Percentiles rank a stretch among this genome's conserved stretches.
These are phyloP conservation scores for Pseudococcus viburni DNA, from an alignment of 2,888 invertebrate genomes.

Conservation along the genomic window DNA sequence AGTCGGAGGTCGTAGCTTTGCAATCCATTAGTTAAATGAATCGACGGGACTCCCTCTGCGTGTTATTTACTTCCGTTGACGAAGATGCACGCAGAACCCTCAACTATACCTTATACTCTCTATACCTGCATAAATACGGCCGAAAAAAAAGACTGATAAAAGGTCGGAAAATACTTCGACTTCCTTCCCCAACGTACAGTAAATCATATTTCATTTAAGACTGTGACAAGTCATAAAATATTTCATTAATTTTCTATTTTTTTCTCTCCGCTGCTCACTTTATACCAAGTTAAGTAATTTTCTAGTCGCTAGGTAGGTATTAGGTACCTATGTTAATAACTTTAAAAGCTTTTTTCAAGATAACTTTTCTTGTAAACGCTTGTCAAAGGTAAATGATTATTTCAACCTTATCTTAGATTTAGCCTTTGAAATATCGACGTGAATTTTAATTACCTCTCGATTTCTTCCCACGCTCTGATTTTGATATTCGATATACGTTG, in stretches of 20 bases:
- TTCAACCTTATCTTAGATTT: neutral
- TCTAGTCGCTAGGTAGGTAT: conserved; percentile 49
- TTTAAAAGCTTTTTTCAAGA: conserved; percentile 64
- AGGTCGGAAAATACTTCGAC: conserved; percentile 67
- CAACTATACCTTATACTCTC: conserved; percentile 55
- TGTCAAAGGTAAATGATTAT: conserved; percentile 49
- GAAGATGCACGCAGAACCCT: conserved; percentile 66
- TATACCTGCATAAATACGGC: conserved; percentile 59
- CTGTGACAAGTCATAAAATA: conserved; percentile 67
- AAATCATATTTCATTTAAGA: conserved; percentile 66
- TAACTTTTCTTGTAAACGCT: conserved; percentile 55
- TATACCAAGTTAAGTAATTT: conserved; percentile 58
- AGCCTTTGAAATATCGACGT: conserved; percentile 20
- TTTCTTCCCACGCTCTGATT: neutral
- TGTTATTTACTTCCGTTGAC: conserved; percentile 66
- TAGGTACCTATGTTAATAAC: conserved; percentile 62
- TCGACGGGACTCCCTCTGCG: conserved; percentile 66
- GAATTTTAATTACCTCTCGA: conserved; percentile 29
- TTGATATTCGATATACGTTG: neutral
- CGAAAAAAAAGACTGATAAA: conserved; percentile 66
- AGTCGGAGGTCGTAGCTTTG: conserved; percentile 66
- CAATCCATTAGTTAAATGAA: conserved; percentile 67
- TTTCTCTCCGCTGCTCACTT: conserved; percentile 56
- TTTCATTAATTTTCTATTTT: conserved; percentile 67
- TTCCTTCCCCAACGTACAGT: conserved; percentile 63